Conservation (phyloP, 2,113 vertebrate species). For the Indicator maculatus region DNA sequence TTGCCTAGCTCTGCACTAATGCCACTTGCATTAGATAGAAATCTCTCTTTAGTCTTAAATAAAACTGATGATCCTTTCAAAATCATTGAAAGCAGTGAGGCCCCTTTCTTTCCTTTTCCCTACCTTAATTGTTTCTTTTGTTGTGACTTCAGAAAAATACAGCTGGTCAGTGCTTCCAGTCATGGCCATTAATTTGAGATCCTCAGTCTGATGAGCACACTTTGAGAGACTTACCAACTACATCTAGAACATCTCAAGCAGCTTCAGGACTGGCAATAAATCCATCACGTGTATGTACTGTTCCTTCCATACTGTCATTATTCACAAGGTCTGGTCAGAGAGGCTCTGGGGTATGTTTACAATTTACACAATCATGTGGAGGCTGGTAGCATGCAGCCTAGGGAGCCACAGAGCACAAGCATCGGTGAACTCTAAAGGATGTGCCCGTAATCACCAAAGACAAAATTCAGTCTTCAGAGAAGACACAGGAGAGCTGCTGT, state of each 20-base stretch:
- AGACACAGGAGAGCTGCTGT: background rate
- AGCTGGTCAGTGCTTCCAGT: background rate
- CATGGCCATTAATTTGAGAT: background rate
- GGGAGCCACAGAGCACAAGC: background rate
- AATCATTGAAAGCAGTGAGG: background rate
- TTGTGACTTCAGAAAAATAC: background rate
- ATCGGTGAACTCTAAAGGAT: background rate
- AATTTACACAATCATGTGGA: background rate
- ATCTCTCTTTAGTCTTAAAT: background rate
- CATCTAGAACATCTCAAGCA: background rate
- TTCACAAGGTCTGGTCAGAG: background rate
- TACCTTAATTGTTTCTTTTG: background rate
- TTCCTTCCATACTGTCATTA: background rate
- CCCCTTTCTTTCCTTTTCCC: background rate
- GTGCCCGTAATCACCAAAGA: background rate
- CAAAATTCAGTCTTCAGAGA: background rate
- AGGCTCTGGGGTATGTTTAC: background rate
- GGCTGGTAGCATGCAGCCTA: background rate
- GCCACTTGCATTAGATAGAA: background rate
- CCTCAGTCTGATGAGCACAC: background rate
- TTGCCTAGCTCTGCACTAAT: background rate
- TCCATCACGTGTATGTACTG: background rate
- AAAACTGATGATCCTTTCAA: background rate
- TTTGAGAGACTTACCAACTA: background rate
- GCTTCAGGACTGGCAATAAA: background rate